Evolutionary conservation across 1,140 invertebrate species (phyloP), one percentile per base, ranked within the genome.

Genomic region (Caerostris extrusa): DNA sequence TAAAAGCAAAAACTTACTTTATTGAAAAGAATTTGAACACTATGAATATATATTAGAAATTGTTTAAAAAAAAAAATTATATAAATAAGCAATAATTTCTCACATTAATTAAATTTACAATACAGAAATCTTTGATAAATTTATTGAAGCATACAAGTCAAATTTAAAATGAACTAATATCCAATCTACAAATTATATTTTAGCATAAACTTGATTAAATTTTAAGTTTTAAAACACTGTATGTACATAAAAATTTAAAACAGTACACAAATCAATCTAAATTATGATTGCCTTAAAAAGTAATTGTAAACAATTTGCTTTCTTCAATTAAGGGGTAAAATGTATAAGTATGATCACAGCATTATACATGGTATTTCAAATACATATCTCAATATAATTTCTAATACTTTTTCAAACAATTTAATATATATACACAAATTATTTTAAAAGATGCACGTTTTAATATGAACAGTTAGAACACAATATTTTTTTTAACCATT

Each of bases 291-390:
- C 34, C 2, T 34, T 34, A 34, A 34, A 77, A 77, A 14, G 71
- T 8, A 77, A 77, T 77, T 53, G 19, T n/a, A 71, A 71, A 71
- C 69, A 50, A 19, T 50, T 71, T 8, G 19, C 50, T 50, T 34
- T 71, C 0, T 34, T 50, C 8, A 50, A 71, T 34, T 4, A 71
- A 34, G 19, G 50, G 50, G 8, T 34, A 71, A 71, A 71, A 71
- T 34, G 50, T 34, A 71, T 19, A 71, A 34, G 19, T 71, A 71
- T 71, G 69, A 71, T 71, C 69, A 71, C 69, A 71, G 69, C 69
- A 71, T 71, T 71, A 71, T 19, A 71, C 69, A 71, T 71, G 69
- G 6, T 71, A n/a, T 71, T 71, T 71, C 69, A 71, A 19, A 71
- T 71, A 34, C 69, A 71, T 71, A 7, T 71, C 69, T 71, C 19